Conservation (phyloP, 2,113 vertebrate species). For the Tenrec ecaudatus region DNA sequence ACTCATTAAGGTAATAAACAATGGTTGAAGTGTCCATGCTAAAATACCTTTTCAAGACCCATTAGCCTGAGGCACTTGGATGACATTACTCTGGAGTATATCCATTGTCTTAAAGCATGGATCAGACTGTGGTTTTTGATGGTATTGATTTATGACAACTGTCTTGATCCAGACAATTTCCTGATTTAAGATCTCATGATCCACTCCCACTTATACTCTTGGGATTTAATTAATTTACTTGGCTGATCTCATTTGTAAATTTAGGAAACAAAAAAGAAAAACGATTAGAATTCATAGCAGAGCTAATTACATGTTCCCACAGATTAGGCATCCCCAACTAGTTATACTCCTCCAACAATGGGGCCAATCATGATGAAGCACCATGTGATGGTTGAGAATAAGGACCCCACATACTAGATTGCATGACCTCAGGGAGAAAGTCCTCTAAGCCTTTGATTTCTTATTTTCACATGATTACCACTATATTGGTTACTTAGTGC, state of each 20-base stretch:
- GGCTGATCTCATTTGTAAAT: constrained; percentile 13
- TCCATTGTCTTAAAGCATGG: background rate
- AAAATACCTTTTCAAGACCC: background rate
- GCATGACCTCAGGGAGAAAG: no score
- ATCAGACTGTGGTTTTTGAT: background rate
- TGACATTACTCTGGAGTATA: background rate
- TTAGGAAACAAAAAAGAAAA: constrained; percentile 7
- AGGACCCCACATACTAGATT: no score
- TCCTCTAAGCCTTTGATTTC: no score
- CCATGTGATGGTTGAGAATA: no score
- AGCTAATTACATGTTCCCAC: no score
- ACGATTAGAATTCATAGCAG: background rate
- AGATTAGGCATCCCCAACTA: no score
- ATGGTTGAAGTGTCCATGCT: no score
- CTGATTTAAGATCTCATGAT: background rate
- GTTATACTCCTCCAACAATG: no score
- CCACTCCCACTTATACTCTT: background rate
- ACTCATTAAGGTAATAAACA: background rate
- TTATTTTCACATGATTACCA: no score
- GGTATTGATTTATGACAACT: background rate
- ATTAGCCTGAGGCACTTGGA: background rate
- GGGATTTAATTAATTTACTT: background rate
- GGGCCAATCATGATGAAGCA: no score
- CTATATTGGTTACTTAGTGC: background rate
- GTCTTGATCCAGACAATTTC: background rate